Conservation (phyloP, 2,113 vertebrate genomes). For the Nymphicus hollandicus region DNA sequence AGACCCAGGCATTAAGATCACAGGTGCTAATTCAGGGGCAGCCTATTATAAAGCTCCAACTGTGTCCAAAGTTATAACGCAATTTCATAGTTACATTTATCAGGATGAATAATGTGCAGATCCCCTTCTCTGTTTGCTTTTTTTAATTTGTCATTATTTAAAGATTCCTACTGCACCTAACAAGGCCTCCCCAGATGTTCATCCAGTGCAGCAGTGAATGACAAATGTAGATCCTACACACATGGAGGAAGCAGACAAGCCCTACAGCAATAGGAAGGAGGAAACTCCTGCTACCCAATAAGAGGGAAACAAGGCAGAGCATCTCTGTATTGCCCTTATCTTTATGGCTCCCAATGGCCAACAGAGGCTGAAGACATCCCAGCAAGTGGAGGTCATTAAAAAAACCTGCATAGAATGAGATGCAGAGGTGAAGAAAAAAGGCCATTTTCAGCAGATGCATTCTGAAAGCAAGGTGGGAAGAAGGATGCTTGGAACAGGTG, state of each 20-base stretch:
- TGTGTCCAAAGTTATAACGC: slow-evolving; percentile 47
- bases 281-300: not conserved
- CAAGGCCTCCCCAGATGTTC: not conserved
- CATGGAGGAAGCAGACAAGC: not conserved
- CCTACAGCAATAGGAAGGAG: not conserved
- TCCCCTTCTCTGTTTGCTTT: not conserved
- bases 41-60: slow-evolving; percentile 54
- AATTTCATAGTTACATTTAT: slow-evolving; percentile 48
- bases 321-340: not conserved
- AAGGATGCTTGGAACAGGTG: not conserved
- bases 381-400: not conserved
- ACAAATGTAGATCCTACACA: not conserved
- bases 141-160: not conserved
- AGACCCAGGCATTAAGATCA: slow-evolving; percentile 18
- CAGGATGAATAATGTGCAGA: slow-evolving; percentile 31
- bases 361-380: not conserved
- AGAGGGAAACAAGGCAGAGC: not conserved
- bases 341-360: not conserved
- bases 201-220: not conserved
- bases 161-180: not conserved
- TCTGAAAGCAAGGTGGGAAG: not conserved
- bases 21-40: slow-evolving; percentile 38
- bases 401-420: not conserved
- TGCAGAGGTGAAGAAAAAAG: not conserved
- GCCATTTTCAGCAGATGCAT: not conserved